phyloP scores from a whole-genome alignment of 1,140 invertebrate species.

The Platyscapa corneri region DNA sequence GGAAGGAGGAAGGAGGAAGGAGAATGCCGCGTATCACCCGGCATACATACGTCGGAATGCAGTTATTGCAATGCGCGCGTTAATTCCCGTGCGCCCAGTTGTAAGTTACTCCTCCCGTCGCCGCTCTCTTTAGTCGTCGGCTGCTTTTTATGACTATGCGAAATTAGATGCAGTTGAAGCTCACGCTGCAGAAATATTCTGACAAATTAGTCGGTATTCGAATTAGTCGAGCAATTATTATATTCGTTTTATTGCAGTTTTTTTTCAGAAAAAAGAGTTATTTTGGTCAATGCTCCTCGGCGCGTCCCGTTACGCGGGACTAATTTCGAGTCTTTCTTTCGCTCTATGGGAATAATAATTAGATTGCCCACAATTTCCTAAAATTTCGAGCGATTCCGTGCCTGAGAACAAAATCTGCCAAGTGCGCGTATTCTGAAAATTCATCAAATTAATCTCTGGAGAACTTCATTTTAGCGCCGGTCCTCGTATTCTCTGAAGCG shows the following conservation, averaged over 20 bases:
- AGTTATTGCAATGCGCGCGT: constrained; percentile 49
- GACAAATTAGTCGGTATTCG: not conserved
- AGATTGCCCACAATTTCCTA: not conserved
- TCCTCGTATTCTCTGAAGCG: no score
- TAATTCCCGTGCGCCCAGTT: constrained; percentile 18
- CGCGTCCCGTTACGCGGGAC: no score
- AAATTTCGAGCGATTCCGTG: not conserved
- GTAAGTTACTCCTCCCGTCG: constrained; percentile 4
- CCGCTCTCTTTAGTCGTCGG: not conserved
- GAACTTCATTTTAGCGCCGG: no score
- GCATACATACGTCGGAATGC: constrained; percentile 41
- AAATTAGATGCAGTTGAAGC: constrained; percentile 20
- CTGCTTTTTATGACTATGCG: constrained; percentile 1
- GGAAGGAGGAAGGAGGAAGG: not conserved
- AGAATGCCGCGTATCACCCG: constrained; percentile 1
- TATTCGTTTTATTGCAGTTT: not conserved
- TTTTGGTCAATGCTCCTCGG: not conserved
- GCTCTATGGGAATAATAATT: no score
- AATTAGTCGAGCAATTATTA: not conserved
- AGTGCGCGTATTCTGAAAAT: not conserved
- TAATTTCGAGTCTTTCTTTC: no score
- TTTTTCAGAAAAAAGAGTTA: not conserved
- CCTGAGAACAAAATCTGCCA: not conserved
- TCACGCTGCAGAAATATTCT: not conserved
- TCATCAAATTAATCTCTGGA: no score